Percentiles rank a stretch among this genome's conserved stretches.
phyloP scores from a whole-genome alignment of 2,797 vertebrate species.

The Champsocephalus gunnari region DNA sequence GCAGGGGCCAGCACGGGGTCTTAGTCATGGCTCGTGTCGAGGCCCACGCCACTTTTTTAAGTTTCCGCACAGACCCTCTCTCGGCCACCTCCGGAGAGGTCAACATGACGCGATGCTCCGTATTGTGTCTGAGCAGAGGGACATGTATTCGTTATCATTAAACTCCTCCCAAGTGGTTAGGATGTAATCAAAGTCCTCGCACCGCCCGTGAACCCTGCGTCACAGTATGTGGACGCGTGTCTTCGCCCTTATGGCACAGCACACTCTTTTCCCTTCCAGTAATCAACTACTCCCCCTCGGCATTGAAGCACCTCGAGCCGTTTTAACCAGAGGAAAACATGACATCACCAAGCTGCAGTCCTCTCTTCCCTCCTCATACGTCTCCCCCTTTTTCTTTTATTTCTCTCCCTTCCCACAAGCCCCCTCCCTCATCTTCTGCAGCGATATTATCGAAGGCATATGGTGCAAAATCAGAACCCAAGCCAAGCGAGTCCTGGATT shows the following conservation, averaged over 20 bases:
- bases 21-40: constrained; percentile 50
- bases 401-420: not conserved
- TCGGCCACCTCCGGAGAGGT: constrained; percentile 43
- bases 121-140: constrained; percentile 51
- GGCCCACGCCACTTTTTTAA: constrained; percentile 27
- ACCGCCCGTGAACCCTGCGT: constrained; percentile 55
- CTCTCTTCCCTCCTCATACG: constrained; percentile 1
- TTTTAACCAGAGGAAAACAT: constrained; percentile 76
- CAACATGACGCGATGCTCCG: constrained; percentile 62
- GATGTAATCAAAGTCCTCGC: constrained; percentile 69
- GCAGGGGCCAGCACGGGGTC: constrained; percentile 21
- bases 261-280: constrained; percentile 60
- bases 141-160: constrained; percentile 83
- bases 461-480: constrained; percentile 82
- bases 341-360: constrained; percentile 77
- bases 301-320: constrained; percentile 60
- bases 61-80: constrained; percentile 25
- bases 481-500: constrained; percentile 87
- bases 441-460: constrained; percentile 88
- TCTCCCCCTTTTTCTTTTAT: constrained; percentile 12
- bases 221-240: constrained; percentile 1
- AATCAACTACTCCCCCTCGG: constrained; percentile 71
- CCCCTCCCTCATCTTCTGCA: constrained; percentile 5
- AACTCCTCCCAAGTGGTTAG: constrained; percentile 68
- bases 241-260: constrained; percentile 38